Evolutionary conservation across 2,888 invertebrate genomes (phyloP), one percentile per base, ranked within the genome.

Genomic region (Microdon myrmicae): DNA sequence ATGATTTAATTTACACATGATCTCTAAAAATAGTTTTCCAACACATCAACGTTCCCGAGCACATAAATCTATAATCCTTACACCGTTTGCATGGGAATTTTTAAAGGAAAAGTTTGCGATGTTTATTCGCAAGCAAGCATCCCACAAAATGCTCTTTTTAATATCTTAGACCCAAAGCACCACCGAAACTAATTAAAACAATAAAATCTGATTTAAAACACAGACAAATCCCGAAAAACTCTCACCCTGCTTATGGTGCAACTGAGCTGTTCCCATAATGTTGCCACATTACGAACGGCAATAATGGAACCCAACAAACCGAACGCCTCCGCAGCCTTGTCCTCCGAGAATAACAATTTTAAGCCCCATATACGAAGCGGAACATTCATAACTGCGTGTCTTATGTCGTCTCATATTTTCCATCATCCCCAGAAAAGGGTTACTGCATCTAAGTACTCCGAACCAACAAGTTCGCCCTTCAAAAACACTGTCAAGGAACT

Each of bases 211-310:
- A 53, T 41, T 53, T 31, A 41, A 13, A 26, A 37, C 47, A 41
- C 22, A 17, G 5, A 5, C 28, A 47, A 58, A 53, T 47, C 41
- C 32, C 13, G 3, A 45, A 12, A 23, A 26, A 16, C 43, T 31
- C 31, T 25, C 44, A 31, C 17, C n/a, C 25, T 32, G 16, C 53
- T 47, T 38, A 47, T 13, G 22, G 19, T 29, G 19, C 48, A 55
- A 61, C 60, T 55, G 48, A 44, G 39, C 28, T 31, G 29, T 56
- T 61, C 61, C 56, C 56, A 56, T 55, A 34, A 55, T 41, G 23
- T 25, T 38, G 22, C 9, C 7, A 10, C 51, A 44, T 58, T 32
- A 44, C 26, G 44, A 13, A 37, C 8, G 25, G 23, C 35, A 31
- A 49, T 43, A 35, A 41, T 37, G 32, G 16, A 29, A 25, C 23